A percentile compares a stretch with the other conserved stretches of the same genome.
These are phyloP conservation scores for Diploptera punctata DNA, from an alignment of 2,888 invertebrate genomes.

Conservation along the genomic window DNA sequence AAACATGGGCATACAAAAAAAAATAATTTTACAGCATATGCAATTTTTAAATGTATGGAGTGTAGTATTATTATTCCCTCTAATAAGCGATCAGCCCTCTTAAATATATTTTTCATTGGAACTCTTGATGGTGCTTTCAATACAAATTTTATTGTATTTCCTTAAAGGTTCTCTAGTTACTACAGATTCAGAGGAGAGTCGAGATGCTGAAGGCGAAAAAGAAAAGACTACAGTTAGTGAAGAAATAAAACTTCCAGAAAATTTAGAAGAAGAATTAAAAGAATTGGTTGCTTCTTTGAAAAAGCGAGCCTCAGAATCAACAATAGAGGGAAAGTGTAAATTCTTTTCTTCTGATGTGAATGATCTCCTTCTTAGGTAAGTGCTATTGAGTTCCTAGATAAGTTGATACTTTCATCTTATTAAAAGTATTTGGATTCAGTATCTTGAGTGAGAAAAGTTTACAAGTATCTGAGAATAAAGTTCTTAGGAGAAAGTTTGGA, in stretches of 20 bases:
- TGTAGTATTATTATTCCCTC: too few relatives aligned
- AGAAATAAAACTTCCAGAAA: constrained; percentile 54
- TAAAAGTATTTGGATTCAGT: too few relatives aligned
- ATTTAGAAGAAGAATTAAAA: constrained; percentile 57
- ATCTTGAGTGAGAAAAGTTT: too few relatives aligned
- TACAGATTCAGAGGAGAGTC: constrained; percentile 41
- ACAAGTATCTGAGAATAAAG: too few relatives aligned
- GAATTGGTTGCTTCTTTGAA: constrained; percentile 57
- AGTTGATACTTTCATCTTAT: background rate
- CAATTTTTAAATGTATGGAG: too few relatives aligned
- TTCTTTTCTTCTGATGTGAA: constrained; percentile 62
- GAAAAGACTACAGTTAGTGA: constrained; percentile 41
- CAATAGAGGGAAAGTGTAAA: constrained; percentile 59
- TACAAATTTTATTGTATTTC: too few relatives aligned
- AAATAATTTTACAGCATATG: too few relatives aligned
- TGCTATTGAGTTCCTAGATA: background rate
- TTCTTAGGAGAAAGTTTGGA: too few relatives aligned
- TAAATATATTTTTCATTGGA: too few relatives aligned
- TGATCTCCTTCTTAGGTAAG: constrained; percentile 58
- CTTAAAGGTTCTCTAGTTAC: constrained; percentile 14
- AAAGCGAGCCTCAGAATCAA: constrained; percentile 50
- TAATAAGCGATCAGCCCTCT: too few relatives aligned
- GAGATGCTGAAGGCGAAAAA: constrained; percentile 40
- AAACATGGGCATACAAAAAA: too few relatives aligned
- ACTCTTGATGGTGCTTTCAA: too few relatives aligned